Conservation (phyloP, 2,888 invertebrate genomes). For the Alloplasta piceator region DNA sequence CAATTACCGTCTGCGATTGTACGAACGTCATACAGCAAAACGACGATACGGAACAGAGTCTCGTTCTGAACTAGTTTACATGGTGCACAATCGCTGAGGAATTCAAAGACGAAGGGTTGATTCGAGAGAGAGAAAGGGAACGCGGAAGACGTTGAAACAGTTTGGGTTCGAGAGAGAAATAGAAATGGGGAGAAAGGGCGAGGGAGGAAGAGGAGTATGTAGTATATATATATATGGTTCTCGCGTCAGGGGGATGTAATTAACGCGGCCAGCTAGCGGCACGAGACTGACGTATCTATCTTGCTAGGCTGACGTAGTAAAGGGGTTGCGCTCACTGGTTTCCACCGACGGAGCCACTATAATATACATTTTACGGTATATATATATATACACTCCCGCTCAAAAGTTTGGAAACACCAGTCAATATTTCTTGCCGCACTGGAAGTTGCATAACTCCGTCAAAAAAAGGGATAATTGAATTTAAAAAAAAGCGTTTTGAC, state of each 20-base stretch:
- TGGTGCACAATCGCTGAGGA: slow-evolving; percentile 53
- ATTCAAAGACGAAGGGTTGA: slow-evolving; percentile 66
- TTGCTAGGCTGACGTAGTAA: slow-evolving; percentile 72
- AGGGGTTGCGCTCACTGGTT: slow-evolving; percentile 67
- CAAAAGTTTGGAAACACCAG: too few relatives aligned
- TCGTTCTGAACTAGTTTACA: slow-evolving; percentile 11
- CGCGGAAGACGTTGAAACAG: neutral
- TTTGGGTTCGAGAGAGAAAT: slow-evolving; percentile 27
- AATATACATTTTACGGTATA: slow-evolving; percentile 45
- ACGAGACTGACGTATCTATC: slow-evolving; percentile 81
- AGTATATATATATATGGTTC: slow-evolving; percentile 10
- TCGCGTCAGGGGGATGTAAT: slow-evolving; percentile 75
- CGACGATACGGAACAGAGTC: neutral
- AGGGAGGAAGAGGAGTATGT: slow-evolving; percentile 30
- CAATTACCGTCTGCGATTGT: slow-evolving; percentile 30
- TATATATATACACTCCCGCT: too few relatives aligned
- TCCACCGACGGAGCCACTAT: slow-evolving; percentile 28
- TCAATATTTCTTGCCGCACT: too few relatives aligned
- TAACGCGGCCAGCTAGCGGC: slow-evolving; percentile 78
- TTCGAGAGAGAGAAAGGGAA: slow-evolving; percentile 32
- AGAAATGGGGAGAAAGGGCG: slow-evolving; percentile 48
- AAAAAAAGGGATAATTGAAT: too few relatives aligned
- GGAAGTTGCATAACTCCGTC: too few relatives aligned
- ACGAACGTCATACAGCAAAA: slow-evolving; percentile 12
- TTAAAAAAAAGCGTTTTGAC: too few relatives aligned